Percentiles rank a stretch among this genome's conserved stretches.
Conservation (phyloP, 2,113 vertebrate genomes). For the Raja brachyura region DNA sequence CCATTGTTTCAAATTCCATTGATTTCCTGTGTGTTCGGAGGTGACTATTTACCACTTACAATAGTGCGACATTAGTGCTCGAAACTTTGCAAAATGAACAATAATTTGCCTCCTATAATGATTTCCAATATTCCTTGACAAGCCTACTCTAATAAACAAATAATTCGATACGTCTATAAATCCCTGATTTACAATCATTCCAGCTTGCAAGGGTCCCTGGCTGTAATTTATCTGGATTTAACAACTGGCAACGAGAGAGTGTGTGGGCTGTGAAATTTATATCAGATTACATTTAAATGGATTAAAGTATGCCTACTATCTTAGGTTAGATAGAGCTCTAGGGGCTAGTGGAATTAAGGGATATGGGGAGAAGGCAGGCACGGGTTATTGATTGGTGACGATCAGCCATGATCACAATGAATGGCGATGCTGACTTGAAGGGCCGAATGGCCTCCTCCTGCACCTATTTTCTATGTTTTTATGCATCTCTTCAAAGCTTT, state of each 20-base stretch:
- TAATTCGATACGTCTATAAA: background rate
- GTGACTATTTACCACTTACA: background rate
- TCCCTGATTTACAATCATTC: background rate
- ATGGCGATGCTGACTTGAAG: too few relatives aligned
- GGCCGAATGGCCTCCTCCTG: too few relatives aligned
- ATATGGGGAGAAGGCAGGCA: too few relatives aligned
- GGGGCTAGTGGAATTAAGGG: too few relatives aligned
- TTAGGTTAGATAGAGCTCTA: too few relatives aligned
- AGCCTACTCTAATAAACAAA: background rate
- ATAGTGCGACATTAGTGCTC: background rate
- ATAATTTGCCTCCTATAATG: background rate
- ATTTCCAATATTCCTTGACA: background rate
- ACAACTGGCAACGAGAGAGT: background rate
- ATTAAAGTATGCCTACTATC: background rate
- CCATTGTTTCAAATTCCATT: background rate
- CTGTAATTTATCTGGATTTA: conserved; percentile 8
- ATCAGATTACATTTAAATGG: background rate
- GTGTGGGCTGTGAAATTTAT: background rate
- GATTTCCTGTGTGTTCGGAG: background rate
- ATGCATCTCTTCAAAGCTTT: background rate
- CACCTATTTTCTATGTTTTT: too few relatives aligned
- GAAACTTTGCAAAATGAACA: background rate
- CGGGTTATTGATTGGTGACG: too few relatives aligned
- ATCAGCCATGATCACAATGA: too few relatives aligned
- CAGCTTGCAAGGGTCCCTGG: background rate